Evolutionary conservation across 2,797 vertebrate genomes (phyloP).

Genomic region (Gallirallus australis): DNA sequence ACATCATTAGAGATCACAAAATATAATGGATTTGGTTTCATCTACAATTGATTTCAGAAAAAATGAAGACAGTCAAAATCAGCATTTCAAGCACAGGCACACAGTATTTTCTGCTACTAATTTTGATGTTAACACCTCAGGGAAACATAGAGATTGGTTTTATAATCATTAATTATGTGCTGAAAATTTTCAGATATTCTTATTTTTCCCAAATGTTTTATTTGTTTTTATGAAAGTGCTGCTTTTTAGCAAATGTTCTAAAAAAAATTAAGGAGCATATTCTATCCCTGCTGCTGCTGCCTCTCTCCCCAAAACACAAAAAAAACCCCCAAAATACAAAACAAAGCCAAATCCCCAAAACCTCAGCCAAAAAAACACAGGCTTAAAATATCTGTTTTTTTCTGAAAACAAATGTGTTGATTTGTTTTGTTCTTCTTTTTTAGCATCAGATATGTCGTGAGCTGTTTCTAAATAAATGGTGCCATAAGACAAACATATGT

Average conservation of each 20-base stretch:
- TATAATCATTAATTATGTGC: background rate
- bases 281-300: background rate
- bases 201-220: background rate
- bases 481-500: conserved; percentile 61
- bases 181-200: background rate
- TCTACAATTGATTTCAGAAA: background rate
- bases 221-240: background rate
- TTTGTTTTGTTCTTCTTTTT: conserved; percentile 42
- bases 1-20: background rate
- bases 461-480: conserved; percentile 62
- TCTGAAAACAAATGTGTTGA: conserved; percentile 46
- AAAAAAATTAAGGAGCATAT: background rate
- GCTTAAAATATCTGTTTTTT: background rate
- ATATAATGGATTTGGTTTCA: background rate
- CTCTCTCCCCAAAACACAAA: fast-evolving
- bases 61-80: background rate
- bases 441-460: background rate
- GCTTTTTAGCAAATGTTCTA: background rate
- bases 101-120: background rate
- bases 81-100: background rate
- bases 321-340: background rate
- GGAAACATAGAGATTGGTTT: background rate
- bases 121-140: conserved; percentile 1
- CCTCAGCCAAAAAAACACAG: background rate
- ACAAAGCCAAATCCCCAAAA: background rate